phyloP scores from a whole-genome alignment of 2,113 vertebrate species.

The Zosterops hypoxanthus region DNA sequence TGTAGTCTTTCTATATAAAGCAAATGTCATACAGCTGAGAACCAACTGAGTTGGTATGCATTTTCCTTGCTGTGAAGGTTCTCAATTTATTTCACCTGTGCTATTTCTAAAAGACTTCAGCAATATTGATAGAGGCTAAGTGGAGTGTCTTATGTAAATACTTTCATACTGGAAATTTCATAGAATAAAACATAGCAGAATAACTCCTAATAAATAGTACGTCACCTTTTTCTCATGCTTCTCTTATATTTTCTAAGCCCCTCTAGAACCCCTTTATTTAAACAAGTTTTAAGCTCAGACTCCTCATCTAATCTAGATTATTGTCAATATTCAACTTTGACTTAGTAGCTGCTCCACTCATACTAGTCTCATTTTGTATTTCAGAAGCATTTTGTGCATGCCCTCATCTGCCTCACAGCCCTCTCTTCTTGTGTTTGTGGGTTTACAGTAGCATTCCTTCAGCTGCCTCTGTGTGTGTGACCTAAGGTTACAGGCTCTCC shows the following conservation, averaged over 20 bases:
- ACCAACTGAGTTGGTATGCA: constrained; percentile 9
- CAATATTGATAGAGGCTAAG: constrained; percentile 37
- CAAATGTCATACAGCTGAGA: constrained; percentile 20
- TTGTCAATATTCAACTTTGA: not conserved
- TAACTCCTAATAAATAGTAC: constrained; percentile 57
- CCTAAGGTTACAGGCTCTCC: not conserved
- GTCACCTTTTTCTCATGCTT: constrained; percentile 11
- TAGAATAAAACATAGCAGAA: constrained; percentile 50
- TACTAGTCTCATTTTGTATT: not conserved
- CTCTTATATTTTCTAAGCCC: not conserved
- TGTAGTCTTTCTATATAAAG: constrained; percentile 64
- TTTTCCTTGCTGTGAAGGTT: constrained; percentile 54
- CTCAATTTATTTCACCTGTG: constrained; percentile 20
- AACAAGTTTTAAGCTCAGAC: not conserved
- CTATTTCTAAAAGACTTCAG: constrained; percentile 55
- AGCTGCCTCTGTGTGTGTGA: not conserved
- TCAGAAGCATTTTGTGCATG: not conserved
- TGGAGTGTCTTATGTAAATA: constrained; percentile 67
- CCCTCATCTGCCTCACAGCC: not conserved
- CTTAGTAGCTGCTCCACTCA: not conserved
- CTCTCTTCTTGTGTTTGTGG: not conserved
- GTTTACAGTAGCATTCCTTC: not conserved
- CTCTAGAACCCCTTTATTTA: not conserved
- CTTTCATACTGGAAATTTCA: constrained; percentile 69
- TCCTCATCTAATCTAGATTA: not conserved